A percentile compares a stretch with the other conserved stretches of the same genome.
Evolutionary conservation across 2,113 vertebrate genomes (phyloP).

Genomic region (Leucopternis melanops): DNA sequence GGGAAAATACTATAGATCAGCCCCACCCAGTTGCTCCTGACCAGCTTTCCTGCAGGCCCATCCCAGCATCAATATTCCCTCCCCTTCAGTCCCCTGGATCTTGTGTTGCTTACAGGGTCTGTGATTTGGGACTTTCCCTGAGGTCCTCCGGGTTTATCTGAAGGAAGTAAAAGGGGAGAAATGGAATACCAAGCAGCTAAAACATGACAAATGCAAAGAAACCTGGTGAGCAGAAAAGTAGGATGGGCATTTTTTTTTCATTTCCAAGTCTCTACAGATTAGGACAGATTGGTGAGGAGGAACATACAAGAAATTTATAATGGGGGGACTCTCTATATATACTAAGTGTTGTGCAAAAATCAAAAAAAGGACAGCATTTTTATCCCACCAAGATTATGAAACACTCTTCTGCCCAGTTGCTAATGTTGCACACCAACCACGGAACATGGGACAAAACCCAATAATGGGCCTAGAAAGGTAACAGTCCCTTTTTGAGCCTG

Average conservation of each 20-base stretch:
- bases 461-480: not conserved
- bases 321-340: not conserved
- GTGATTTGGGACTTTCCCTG: not conserved
- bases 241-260: not conserved
- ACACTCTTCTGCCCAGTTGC: too few species aligned
- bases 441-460: not conserved
- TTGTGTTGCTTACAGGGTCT: not conserved
- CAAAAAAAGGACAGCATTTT: not conserved
- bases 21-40: not conserved
- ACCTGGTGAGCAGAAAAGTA: not conserved
- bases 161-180: not conserved
- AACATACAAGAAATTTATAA: not conserved
- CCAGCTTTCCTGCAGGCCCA: not conserved
- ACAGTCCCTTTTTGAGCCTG: not conserved
- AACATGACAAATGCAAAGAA: not conserved
- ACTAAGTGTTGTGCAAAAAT: not conserved
- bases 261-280: not conserved
- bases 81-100: not conserved
- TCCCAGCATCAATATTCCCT: not conserved
- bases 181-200: not conserved
- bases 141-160: not conserved
- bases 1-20: not conserved
- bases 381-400: not conserved
- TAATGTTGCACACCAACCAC: not conserved
- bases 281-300: not conserved